Conservation (phyloP, 92 coral and sea anemone genomes). For the Chrysogorgia sp. region DNA sequence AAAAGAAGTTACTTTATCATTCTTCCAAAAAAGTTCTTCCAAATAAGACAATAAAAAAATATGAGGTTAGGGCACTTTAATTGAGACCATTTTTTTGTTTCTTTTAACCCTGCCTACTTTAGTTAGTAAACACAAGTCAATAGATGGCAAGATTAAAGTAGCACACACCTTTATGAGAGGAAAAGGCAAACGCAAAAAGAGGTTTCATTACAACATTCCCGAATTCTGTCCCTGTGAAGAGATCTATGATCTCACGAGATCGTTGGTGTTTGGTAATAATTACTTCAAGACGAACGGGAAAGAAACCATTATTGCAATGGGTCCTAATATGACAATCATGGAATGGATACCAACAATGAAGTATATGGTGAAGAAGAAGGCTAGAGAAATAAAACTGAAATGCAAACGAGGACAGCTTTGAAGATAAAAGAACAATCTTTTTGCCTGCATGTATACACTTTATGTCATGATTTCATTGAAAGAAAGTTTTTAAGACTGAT, state of each 20-base stretch:
- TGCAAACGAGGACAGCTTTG: no score
- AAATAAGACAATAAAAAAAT: no score
- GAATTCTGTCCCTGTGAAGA: slow-evolving; percentile 38
- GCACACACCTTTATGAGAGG: not conserved
- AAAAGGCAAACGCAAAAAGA: not conserved
- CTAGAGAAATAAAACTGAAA: not conserved
- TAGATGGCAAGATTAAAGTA: slow-evolving; percentile 7
- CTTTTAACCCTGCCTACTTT: no score
- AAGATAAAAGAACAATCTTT: no score
- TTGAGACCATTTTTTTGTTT: no score
- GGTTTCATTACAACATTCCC: slow-evolving; percentile 15
- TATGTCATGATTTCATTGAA: no score
- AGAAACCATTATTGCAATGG: not conserved
- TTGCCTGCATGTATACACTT: no score
- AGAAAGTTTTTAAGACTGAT: no score
- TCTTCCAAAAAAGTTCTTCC: no score
- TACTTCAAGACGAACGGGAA: not conserved
- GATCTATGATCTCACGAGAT: not conserved
- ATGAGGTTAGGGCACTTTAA: no score
- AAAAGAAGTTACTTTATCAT: no score
- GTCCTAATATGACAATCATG: not conserved
- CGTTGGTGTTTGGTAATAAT: slow-evolving; percentile 10
- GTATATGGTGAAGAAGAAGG: not conserved
- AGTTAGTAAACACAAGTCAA: not conserved
- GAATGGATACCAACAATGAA: not conserved